phyloP scores from a whole-genome alignment of 2,797 vertebrate genomes.

The Pseudochirops cupreus region DNA sequence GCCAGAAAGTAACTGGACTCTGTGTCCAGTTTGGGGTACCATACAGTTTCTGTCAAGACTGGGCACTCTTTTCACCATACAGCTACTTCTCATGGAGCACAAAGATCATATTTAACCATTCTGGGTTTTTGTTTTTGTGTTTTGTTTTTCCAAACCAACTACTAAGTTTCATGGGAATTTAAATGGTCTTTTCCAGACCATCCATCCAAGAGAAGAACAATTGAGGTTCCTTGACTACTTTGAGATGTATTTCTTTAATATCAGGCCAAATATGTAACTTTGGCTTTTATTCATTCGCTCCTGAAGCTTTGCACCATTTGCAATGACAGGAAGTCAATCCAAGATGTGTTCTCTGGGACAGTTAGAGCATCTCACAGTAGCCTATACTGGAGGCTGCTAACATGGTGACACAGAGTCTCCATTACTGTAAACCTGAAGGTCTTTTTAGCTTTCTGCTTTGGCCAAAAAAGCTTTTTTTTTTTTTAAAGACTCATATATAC shows the following conservation, averaged over 20 bases:
- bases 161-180: neutral
- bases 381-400: conserved; percentile 68
- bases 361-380: conserved; percentile 35
- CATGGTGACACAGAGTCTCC: conserved; percentile 40
- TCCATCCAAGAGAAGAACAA: conserved; percentile 69
- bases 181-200: neutral
- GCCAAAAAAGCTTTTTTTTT: neutral
- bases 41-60: neutral
- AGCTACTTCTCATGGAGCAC: neutral
- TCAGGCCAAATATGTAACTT: conserved; percentile 47
- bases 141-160: neutral
- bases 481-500: neutral
- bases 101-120: neutral
- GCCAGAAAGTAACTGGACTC: neutral
- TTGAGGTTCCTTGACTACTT: conserved; percentile 69
- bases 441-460: neutral
- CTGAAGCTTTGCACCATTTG: conserved; percentile 71
- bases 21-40: neutral
- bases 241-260: conserved; percentile 62
- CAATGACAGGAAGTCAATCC: conserved; percentile 70
- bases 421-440: conserved; percentile 24
- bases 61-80: neutral
- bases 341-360: neutral
- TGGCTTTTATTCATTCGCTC: conserved; percentile 70
- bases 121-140: neutral